Percentiles rank a stretch among this genome's conserved stretches.
phyloP scores from a whole-genome alignment of 2,888 invertebrate species.

The Orgyia antiqua region DNA sequence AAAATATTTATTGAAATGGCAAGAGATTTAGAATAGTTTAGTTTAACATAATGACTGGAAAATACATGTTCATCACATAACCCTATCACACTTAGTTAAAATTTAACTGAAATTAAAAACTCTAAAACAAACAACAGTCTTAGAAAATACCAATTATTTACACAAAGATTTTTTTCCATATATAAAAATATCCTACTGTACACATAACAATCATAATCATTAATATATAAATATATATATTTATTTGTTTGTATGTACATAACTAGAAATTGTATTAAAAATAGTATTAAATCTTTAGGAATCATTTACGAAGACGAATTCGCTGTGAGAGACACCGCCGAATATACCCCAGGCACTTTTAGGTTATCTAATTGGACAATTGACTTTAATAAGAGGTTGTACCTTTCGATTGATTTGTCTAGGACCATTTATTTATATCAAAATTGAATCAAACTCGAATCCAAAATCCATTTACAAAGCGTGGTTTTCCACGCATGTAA shows the following conservation, averaged over 20 bases:
- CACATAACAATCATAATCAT: constrained; percentile 65
- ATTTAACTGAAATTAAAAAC: constrained; percentile 70
- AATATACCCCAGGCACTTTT: constrained; percentile 31
- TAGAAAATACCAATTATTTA: constrained; percentile 73
- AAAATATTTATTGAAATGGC: too few relatives aligned
- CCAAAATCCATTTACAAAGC: too few relatives aligned
- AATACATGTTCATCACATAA: constrained; percentile 63
- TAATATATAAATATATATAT: constrained; percentile 73
- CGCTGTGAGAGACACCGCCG: constrained; percentile 38
- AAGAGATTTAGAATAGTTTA: constrained; percentile 15
- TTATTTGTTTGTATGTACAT: constrained; percentile 64
- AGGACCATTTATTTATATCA: too few relatives aligned
- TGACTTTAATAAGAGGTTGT: too few relatives aligned
- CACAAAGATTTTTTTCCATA: constrained; percentile 62
- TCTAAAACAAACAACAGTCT: constrained; percentile 77
- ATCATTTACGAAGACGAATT: constrained; percentile 40
- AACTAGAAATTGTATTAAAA: constrained; percentile 72
- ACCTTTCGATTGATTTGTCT: too few relatives aligned
- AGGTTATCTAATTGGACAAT: constrained; percentile 5
- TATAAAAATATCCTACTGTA: constrained; percentile 76
- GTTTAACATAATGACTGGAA: constrained; percentile 60
- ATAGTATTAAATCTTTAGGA: constrained; percentile 69
- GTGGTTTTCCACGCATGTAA: too few relatives aligned
- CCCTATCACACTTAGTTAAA: constrained; percentile 48
- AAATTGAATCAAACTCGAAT: too few relatives aligned